phyloP scores from a whole-genome alignment of 2,888 invertebrate species.

The Drosophila monieri region DNA sequence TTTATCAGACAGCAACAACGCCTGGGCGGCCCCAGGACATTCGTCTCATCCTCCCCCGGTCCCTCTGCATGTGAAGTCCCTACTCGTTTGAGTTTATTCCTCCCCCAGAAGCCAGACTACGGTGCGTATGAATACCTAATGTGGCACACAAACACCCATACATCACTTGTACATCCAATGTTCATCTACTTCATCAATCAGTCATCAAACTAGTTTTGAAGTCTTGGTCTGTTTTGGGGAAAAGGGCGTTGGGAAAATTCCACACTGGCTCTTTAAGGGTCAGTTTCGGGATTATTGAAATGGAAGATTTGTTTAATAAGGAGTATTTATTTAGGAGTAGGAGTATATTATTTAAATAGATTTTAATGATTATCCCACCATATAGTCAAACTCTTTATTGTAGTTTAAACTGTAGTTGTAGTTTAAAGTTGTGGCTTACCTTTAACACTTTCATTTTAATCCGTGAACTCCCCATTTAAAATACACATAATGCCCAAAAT shows the following conservation, averaged over 20 bases:
- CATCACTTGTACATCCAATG: slow-evolving; percentile 46
- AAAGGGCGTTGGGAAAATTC: not conserved
- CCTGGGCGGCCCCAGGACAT: slow-evolving; percentile 64
- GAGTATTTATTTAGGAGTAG: no score
- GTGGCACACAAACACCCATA: slow-evolving; percentile 51
- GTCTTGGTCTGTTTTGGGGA: slow-evolving; percentile 4
- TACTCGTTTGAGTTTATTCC: slow-evolving; percentile 1
- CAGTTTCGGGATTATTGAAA: not conserved
- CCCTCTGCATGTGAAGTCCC: not conserved
- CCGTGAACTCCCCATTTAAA: not conserved
- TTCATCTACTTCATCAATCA: slow-evolving; percentile 76
- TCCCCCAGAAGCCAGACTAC: slow-evolving; percentile 17
- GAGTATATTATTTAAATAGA: no score
- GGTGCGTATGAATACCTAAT: slow-evolving; percentile 79
- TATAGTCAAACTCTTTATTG: no score
- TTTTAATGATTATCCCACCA: no score
- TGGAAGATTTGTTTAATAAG: no score
- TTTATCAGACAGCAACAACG: slow-evolving; percentile 80
- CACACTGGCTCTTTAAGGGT: slow-evolving; percentile 6
- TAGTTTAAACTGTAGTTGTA: no score
- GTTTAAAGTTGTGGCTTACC: no score
- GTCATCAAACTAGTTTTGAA: slow-evolving; percentile 68
- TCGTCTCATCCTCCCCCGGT: slow-evolving; percentile 15
- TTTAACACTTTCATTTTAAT: not conserved
- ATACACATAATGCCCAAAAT: not conserved